A percentile compares a stretch with the other conserved stretches of the same genome.
These are phyloP conservation scores for Erebia aethiops DNA, from an alignment of 2,888 invertebrate species.

Conservation along the genomic window DNA sequence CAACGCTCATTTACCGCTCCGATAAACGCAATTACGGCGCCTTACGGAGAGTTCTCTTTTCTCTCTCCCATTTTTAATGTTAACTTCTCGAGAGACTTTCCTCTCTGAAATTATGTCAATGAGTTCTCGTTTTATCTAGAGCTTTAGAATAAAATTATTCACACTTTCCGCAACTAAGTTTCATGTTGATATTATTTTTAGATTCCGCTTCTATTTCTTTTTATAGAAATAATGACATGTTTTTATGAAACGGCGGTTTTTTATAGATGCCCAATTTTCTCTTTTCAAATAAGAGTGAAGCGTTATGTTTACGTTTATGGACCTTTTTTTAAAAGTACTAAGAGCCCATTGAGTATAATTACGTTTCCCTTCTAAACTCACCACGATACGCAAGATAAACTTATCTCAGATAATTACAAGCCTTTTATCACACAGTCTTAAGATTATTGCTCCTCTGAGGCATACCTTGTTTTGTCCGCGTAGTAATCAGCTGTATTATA, in stretches of 20 bases:
- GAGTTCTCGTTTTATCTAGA: slow-evolving; percentile 37
- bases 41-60: slow-evolving; percentile 57
- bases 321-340: too few species aligned
- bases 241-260: background rate
- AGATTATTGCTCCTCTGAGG: slow-evolving; percentile 14
- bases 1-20: slow-evolving; percentile 77
- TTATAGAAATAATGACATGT: background rate
- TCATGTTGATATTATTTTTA: slow-evolving; percentile 1
- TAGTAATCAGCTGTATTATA: too few species aligned
- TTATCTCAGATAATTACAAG: slow-evolving; percentile 22
- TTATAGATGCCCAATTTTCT: background rate
- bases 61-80: slow-evolving; percentile 55
- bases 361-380: too few species aligned
- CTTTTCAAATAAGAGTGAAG: background rate
- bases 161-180: slow-evolving; percentile 19
- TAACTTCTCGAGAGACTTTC: slow-evolving; percentile 45
- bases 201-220: background rate
- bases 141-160: slow-evolving; percentile 32
- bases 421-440: background rate
- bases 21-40: slow-evolving; percentile 75
- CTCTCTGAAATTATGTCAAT: slow-evolving; percentile 46
- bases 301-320: too few species aligned
- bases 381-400: too few species aligned
- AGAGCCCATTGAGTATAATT: too few species aligned
- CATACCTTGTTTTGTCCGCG: slow-evolving; percentile 44